phyloP scores from a whole-genome alignment of 2,888 invertebrate genomes.

The Pristionchus japonicus region DNA sequence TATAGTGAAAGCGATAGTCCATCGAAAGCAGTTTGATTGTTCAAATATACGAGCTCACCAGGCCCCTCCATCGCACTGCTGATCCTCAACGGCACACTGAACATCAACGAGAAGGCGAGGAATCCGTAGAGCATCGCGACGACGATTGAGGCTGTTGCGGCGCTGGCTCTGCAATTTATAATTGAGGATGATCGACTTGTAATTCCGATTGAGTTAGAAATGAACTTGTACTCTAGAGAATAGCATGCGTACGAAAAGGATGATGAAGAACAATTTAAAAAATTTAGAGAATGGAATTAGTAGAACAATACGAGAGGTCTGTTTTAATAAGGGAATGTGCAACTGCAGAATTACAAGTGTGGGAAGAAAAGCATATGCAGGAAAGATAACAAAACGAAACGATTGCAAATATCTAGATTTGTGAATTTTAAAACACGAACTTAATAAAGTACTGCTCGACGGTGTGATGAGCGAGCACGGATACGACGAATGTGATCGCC shows the following conservation, averaged over 20 bases:
- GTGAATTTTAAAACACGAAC: background rate
- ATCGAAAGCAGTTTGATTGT: too few species aligned
- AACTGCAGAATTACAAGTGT: too few species aligned
- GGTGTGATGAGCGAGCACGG: background rate
- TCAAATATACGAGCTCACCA: background rate
- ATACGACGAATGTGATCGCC: background rate
- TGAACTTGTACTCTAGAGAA: too few species aligned
- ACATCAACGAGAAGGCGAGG: background rate
- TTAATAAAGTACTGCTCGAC: conserved; percentile 11
- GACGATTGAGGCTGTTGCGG: background rate
- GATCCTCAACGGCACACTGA: background rate
- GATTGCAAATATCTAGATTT: too few species aligned
- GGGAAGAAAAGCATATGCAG: too few species aligned
- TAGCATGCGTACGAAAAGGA: too few species aligned
- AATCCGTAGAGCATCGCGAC: background rate
- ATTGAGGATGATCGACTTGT: too few species aligned
- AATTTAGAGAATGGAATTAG: background rate
- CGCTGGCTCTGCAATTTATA: background rate
- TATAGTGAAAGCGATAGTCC: too few species aligned
- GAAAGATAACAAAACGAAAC: too few species aligned
- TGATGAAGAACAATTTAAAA: background rate
- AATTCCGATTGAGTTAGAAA: too few species aligned
- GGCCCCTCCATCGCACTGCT: background rate
- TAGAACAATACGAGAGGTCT: too few species aligned
- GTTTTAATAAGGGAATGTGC: too few species aligned